A percentile compares a stretch with the other conserved stretches of the same genome.
These are phyloP conservation scores for Platerodrilus igneus DNA, from an alignment of 2,888 invertebrate genomes.

Conservation along the genomic window DNA sequence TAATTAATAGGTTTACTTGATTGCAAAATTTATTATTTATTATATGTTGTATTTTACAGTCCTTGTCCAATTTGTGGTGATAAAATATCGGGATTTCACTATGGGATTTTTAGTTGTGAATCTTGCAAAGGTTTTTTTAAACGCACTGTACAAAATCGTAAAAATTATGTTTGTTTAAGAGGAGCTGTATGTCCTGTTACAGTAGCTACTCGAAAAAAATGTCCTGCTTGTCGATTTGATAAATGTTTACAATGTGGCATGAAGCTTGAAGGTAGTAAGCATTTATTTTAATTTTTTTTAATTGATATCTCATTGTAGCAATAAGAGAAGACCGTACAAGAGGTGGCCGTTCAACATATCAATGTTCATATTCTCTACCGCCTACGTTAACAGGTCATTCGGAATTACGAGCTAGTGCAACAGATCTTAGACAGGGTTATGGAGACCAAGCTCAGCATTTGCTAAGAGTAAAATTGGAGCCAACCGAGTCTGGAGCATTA, in stretches of 20 bases:
- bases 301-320: slow-evolving; percentile 57
- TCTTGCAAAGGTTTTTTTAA: slow-evolving; percentile 98
- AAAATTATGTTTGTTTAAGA: slow-evolving; percentile 89
- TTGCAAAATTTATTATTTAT: not conserved
- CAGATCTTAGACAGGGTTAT: slow-evolving; percentile 45
- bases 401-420: slow-evolving; percentile 46
- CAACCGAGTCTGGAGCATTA: slow-evolving; percentile 44
- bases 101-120: slow-evolving; percentile 97
- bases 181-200: slow-evolving; percentile 90
- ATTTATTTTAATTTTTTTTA: slow-evolving; percentile 5
- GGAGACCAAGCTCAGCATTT: slow-evolving; percentile 34
- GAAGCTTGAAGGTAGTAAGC: slow-evolving; percentile 79
- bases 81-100: slow-evolving; percentile 95
- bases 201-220: slow-evolving; percentile 90
- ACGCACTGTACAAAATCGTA: slow-evolving; percentile 95
- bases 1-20: slow-evolving; percentile 65
- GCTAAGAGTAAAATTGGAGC: slow-evolving; percentile 52
- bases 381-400: slow-evolving; percentile 53
- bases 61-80: slow-evolving; percentile 95
- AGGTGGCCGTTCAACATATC: slow-evolving; percentile 93
- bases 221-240: slow-evolving; percentile 94
- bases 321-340: slow-evolving; percentile 92
- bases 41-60: no score
- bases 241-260: slow-evolving; percentile 94
- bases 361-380: slow-evolving; percentile 87